phyloP scores from a whole-genome alignment of 2,888 invertebrate species.

The Cryptus armator region DNA sequence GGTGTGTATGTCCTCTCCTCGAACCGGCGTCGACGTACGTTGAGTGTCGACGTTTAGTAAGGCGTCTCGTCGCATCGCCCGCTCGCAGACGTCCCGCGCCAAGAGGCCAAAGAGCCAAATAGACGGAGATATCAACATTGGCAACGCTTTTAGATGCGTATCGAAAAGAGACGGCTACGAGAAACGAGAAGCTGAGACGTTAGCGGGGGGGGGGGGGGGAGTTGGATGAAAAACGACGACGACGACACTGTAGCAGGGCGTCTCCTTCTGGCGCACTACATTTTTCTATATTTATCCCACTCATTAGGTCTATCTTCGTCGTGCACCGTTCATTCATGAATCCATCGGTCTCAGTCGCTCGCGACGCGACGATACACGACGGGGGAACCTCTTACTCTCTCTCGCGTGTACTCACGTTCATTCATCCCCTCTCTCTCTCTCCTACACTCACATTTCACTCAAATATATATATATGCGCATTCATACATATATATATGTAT shows the following conservation, averaged over 20 bases:
- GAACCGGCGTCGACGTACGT: conserved; percentile 39
- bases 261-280: conserved; percentile 78
- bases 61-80: conserved; percentile 46
- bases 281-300: conserved; percentile 73
- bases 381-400: conserved; percentile 69
- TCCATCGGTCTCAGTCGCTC: conserved; percentile 75
- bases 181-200: conserved; percentile 35
- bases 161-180: background rate
- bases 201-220: background rate
- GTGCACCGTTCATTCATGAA: conserved; percentile 73
- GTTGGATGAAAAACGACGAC: background rate
- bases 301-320: conserved; percentile 72
- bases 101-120: conserved; percentile 60
- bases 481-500: background rate
- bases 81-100: conserved; percentile 53
- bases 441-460: conserved; percentile 25
- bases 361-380: conserved; percentile 28
- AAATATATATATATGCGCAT: conserved; percentile 8
- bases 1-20: conserved; percentile 4
- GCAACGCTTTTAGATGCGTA: too few relatives aligned
- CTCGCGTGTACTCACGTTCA: conserved; percentile 78
- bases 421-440: conserved; percentile 79
- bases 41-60: conserved; percentile 55
- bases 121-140: conserved; percentile 58
- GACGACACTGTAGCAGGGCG: conserved; percentile 29